Base-by-base conservation (phyloP, 2,888 invertebrate genomes). In the Drosophila sordidula region DNA sequence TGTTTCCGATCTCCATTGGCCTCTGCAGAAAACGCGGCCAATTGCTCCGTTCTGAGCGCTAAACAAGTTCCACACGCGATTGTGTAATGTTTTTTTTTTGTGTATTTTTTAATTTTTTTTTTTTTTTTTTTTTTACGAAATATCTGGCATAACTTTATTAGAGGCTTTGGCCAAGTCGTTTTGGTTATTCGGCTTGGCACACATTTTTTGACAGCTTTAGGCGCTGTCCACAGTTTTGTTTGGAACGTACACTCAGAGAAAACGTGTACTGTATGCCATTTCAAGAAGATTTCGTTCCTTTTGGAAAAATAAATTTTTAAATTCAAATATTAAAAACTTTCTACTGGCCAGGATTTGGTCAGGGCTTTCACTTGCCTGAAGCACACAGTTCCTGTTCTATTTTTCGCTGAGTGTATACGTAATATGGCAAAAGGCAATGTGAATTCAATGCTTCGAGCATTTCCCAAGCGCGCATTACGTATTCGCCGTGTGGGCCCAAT, bases 391-490 rank as follows among this genome's bases (percentile, higher is more conserved):
- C 11, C 11, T 29, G 6, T 29, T 29, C 2, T 29, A 3, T 32
- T 32, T 11, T 32, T 32, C 11, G 2, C 32, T 11, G 11, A 32
- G 32, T 32, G 32, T 80, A 84, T 87, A 89, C 81, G 85, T 89
- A 75, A 84, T 67, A 52, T 38, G 41, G 51, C 50, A 55, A 29
- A 62, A 72, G 58, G 58, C 71, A 61, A 55, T 55, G 47, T 46
- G 16, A 65, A 70, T 45, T 58, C 57, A 66, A 52, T 76, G 75
- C 59, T 6, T 46, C 50, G 39, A 61, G 63, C 73, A 80, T 89
- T 83, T 84, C 89, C 85, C 83, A 84, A 75, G 86, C 85, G 68
- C 80, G 57, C 50, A 89, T 87, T 84, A 84, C 85, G 83, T 84
- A 84, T 84, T 68, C 82, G 82, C 81, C 85, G 78, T 85, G 82